A percentile compares a stretch with the other conserved stretches of the same genome.
Conservation (phyloP, 1,140 invertebrate species). For the Chironomus striatipennis region DNA sequence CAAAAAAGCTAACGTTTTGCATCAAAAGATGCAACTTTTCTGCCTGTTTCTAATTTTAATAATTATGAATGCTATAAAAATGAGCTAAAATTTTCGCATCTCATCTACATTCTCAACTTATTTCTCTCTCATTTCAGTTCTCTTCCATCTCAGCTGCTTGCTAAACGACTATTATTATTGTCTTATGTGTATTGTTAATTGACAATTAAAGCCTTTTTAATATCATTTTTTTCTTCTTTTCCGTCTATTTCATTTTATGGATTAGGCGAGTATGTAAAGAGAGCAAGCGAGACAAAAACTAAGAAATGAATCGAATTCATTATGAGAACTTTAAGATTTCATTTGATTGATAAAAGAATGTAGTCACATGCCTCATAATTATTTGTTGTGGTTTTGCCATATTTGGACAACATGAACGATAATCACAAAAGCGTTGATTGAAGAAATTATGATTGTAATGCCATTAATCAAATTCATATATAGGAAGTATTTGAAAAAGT, state of each 20-base stretch:
- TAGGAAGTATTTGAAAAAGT: not conserved
- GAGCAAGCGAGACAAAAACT: not conserved
- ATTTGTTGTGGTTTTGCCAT: no score
- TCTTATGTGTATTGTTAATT: conserved; percentile 10
- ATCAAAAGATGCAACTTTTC: no score
- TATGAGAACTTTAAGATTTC: not conserved
- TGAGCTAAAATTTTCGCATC: no score
- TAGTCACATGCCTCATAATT: no score
- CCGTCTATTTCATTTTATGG: not conserved
- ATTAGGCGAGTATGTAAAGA: no score
- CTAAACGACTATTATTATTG: not conserved
- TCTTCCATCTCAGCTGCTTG: not conserved
- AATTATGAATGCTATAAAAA: no score
- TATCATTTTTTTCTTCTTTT: not conserved
- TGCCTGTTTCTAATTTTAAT: no score
- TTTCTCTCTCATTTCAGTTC: not conserved
- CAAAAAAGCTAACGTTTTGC: no score
- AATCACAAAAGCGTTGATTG: no score
- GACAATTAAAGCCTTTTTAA: conserved; percentile 14
- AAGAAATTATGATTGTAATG: not conserved
- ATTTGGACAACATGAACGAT: not conserved
- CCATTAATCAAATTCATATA: not conserved
- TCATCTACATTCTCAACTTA: no score
- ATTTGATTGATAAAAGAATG: not conserved
- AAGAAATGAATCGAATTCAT: not conserved